Evolutionary conservation across 1,140 invertebrate genomes (phyloP).

Genomic region (Watersipora subatra): DNA sequence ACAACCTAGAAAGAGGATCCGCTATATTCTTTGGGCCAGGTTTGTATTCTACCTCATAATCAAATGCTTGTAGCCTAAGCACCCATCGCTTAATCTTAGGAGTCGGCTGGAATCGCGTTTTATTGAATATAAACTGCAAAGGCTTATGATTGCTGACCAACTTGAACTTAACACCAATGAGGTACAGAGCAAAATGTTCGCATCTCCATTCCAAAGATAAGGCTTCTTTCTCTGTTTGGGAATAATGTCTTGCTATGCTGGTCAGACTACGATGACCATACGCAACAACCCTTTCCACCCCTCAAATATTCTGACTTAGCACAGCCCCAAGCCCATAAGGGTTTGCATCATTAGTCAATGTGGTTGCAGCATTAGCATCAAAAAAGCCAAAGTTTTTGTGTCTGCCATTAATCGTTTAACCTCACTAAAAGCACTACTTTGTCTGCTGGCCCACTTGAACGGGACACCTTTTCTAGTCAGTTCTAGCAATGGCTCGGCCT

Average conservation of each 20-base stretch:
- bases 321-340: neutral
- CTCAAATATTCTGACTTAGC: neutral
- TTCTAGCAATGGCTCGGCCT: neutral
- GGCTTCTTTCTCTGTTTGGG: constrained; percentile 12
- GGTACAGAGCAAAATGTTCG: constrained; percentile 12
- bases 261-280: neutral
- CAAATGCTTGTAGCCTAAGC: neutral
- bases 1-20: too few relatives aligned
- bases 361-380: neutral
- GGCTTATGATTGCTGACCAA: constrained; percentile 14
- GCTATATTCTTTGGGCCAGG: too few relatives aligned
- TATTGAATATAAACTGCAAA: constrained; percentile 9
- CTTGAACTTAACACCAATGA: constrained; percentile 10
- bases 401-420: neutral
- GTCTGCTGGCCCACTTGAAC: neutral
- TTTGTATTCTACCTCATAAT: neutral
- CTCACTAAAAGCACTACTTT: neutral
- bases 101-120: neutral
- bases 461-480: neutral
- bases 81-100: constrained; percentile 4
- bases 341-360: neutral
- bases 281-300: neutral
- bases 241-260: constrained; percentile 1
- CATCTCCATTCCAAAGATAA: constrained; percentile 11
- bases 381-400: neutral